Conservation (phyloP, 2,113 vertebrate species). For the Raja brachyura region DNA sequence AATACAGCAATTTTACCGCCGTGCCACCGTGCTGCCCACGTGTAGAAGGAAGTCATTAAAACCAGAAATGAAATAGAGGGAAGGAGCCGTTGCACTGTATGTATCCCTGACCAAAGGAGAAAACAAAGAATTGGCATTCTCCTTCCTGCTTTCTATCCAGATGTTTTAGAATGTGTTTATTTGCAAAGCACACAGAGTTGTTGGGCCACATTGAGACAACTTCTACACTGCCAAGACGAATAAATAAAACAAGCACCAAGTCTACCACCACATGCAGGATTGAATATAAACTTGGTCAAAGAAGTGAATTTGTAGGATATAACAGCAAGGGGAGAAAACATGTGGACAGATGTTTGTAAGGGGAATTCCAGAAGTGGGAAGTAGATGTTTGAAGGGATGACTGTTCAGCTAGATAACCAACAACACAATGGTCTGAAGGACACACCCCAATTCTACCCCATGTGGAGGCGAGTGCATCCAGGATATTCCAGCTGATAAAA, state of each 20-base stretch:
- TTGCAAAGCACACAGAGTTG: not conserved
- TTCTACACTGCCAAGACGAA: too few relatives aligned
- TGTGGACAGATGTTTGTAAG: not conserved
- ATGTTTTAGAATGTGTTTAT: not conserved
- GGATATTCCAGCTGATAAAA: not conserved
- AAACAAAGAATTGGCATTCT: not conserved
- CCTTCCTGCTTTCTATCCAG: not conserved
- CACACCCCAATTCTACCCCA: not conserved
- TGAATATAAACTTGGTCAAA: not conserved
- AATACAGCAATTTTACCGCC: too few relatives aligned
- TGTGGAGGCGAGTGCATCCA: not conserved
- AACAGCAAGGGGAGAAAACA: not conserved
- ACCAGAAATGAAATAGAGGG: not conserved
- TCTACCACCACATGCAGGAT: not conserved
- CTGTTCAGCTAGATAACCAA: not conserved
- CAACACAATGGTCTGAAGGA: not conserved
- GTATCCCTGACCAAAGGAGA: not conserved
- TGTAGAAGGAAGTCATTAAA: too few relatives aligned
- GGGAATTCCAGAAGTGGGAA: not conserved
- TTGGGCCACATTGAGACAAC: not conserved
- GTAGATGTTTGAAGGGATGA: not conserved
- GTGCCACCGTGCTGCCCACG: too few relatives aligned
- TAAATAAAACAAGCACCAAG: not conserved
- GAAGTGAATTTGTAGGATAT: not conserved
- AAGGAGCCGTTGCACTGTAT: not conserved